A percentile compares a stretch with the other conserved stretches of the same genome.
These are phyloP conservation scores for Pipistrellus kuhlii DNA, from an alignment of 2,797 vertebrate genomes.

Conservation along the genomic window DNA sequence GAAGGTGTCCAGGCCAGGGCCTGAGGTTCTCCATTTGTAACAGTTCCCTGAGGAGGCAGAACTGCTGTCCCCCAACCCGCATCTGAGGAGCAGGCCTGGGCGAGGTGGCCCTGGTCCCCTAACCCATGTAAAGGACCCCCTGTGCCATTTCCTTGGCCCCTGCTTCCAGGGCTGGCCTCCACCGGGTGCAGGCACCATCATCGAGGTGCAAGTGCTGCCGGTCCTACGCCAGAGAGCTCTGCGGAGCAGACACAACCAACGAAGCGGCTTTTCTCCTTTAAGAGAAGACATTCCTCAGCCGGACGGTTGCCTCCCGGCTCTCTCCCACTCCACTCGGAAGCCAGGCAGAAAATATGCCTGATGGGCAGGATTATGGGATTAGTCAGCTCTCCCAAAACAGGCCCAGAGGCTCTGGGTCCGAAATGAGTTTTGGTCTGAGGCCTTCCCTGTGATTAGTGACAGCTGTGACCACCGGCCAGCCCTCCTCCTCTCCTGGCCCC, in stretches of 20 bases:
- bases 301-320: neutral
- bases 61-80: rapidly evolving
- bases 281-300: slow-evolving; percentile 36
- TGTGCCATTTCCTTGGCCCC: neutral
- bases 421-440: slow-evolving; percentile 60
- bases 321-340: slow-evolving; percentile 68
- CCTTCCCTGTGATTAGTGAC: slow-evolving; percentile 62
- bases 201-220: too few species aligned
- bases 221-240: neutral
- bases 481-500: neutral
- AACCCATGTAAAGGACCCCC: neutral
- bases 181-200: rapidly evolving
- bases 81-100: neutral
- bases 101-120: too few species aligned
- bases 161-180: neutral
- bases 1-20: neutral
- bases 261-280: slow-evolving; percentile 64
- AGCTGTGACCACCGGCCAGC: neutral
- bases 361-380: slow-evolving; percentile 73
- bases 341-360: slow-evolving; percentile 72
- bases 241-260: neutral
- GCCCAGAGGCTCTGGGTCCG: slow-evolving; percentile 52
- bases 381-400: slow-evolving; percentile 66
- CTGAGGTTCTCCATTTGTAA: neutral
- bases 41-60: neutral